A percentile compares a stretch with the other conserved stretches of the same genome.
Evolutionary conservation across 1,140 invertebrate genomes (phyloP).

Genomic region (Drosophila serrata): DNA sequence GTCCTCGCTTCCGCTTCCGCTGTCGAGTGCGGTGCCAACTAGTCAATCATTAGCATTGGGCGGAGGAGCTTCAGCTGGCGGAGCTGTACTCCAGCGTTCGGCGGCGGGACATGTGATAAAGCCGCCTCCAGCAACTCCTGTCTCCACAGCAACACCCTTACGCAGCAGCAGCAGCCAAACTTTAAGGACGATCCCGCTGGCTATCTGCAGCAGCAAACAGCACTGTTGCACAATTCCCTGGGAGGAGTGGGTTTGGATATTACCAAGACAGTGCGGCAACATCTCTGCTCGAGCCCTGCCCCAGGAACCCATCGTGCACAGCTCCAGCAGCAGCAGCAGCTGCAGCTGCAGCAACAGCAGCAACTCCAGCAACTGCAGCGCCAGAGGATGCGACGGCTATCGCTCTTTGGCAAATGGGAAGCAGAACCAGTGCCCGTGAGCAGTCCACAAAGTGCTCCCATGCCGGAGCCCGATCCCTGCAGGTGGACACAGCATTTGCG

Average conservation of each 20-base stretch:
- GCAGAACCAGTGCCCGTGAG: constrained; percentile 27
- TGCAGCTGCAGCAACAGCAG: constrained; percentile 44
- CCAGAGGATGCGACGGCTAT: constrained; percentile 62
- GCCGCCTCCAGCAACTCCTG: constrained; percentile 25
- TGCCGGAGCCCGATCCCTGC: constrained; percentile 18
- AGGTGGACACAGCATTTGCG: constrained; percentile 60
- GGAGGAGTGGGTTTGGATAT: constrained; percentile 61
- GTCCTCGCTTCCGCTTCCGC: constrained; percentile 32
- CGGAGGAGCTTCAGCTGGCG: constrained; percentile 9
- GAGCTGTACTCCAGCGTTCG: constrained; percentile 22
- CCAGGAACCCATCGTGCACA: constrained; percentile 62
- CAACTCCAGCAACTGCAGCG: constrained; percentile 52
- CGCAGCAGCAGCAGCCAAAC: constrained; percentile 86
- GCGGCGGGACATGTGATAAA: constrained; percentile 51
- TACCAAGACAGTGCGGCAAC: constrained; percentile 27
- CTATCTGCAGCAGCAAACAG: constrained; percentile 94
- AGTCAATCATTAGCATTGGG: constrained; percentile 53
- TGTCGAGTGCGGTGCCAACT: constrained; percentile 46
- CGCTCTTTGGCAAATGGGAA: constrained; percentile 67
- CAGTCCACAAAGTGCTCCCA: constrained; percentile 1
- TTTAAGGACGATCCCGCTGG: constrained; percentile 96
- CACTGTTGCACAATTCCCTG: constrained; percentile 91
- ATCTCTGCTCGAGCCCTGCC: constrained; percentile 45
- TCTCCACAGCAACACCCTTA: not conserved
- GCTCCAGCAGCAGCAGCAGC: constrained; percentile 54